phyloP scores from a whole-genome alignment of 2,888 invertebrate species.

The Epirrhoe tristata region DNA sequence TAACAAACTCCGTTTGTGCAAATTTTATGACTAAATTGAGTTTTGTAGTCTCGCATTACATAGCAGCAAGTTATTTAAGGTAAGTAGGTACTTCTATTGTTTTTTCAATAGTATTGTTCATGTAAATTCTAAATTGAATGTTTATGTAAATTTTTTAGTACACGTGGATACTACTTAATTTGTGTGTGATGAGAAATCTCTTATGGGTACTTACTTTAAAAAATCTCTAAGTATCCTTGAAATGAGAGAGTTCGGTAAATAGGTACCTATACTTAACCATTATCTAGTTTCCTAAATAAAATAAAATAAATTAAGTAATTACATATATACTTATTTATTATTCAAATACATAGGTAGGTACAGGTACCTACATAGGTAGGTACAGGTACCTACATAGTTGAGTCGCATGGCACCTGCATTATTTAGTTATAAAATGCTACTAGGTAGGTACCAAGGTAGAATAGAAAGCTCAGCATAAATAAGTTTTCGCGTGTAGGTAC shows the following conservation, averaged over 20 bases:
- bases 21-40: conserved; percentile 20
- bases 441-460: background rate
- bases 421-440: background rate
- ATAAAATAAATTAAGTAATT: background rate
- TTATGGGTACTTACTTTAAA: conserved; percentile 26
- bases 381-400: background rate
- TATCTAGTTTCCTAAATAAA: background rate
- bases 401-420: background rate
- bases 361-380: too few species aligned
- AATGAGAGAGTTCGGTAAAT: conserved; percentile 6
- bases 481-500: conserved; percentile 58
- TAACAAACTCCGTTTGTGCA: conserved; percentile 21
- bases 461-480: conserved; percentile 24
- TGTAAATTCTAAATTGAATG: conserved; percentile 19
- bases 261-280: background rate
- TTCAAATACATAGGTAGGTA: background rate
- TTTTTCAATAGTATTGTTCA: conserved; percentile 7
- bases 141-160: conserved; percentile 26
- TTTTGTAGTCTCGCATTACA: conserved; percentile 1
- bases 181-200: background rate
- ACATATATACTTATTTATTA: background rate
- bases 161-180: conserved; percentile 8
- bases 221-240: conserved; percentile 42
- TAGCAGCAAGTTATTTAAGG: background rate
- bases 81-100: background rate